phyloP scores from a whole-genome alignment of 1,140 invertebrate species.

The Diorhabda carinulata region DNA sequence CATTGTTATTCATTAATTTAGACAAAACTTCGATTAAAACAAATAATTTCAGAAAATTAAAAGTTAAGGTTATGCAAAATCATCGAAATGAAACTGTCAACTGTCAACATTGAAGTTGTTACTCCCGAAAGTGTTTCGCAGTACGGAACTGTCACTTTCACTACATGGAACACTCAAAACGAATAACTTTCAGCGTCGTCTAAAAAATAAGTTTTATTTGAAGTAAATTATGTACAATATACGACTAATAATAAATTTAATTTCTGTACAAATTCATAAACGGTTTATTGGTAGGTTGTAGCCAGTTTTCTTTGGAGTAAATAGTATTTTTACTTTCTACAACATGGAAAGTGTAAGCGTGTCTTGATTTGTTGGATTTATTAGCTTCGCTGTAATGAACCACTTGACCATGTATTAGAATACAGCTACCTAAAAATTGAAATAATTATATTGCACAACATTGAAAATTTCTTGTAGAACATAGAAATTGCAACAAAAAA shows the following conservation, averaged over 20 bases:
- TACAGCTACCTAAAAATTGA: constrained; percentile 67
- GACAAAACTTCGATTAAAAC: too few relatives aligned
- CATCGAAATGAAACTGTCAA: too few relatives aligned
- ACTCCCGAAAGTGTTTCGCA: too few relatives aligned
- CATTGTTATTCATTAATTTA: too few relatives aligned
- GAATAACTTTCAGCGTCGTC: background rate
- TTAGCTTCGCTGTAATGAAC: constrained; percentile 90
- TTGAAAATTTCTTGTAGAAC: background rate
- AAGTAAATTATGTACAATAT: constrained; percentile 3
- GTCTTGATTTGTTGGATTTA: constrained; percentile 74
- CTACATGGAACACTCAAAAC: too few relatives aligned
- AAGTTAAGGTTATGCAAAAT: too few relatives aligned
- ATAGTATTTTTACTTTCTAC: constrained; percentile 72
- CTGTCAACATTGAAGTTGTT: too few relatives aligned
- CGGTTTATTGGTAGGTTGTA: constrained; percentile 60
- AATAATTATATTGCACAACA: background rate
- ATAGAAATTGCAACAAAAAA: background rate
- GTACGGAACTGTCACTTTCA: too few relatives aligned
- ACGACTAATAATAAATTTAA: constrained; percentile 24
- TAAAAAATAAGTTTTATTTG: background rate
- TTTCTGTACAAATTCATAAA: constrained; percentile 63
- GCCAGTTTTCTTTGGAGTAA: constrained; percentile 84
- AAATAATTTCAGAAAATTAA: too few relatives aligned
- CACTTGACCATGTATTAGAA: constrained; percentile 89
- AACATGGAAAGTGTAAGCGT: constrained; percentile 95